Evolutionary conservation across 1,140 invertebrate genomes (phyloP), one percentile per base, ranked within the genome.

Genomic region (Drosophila asahinai): DNA sequence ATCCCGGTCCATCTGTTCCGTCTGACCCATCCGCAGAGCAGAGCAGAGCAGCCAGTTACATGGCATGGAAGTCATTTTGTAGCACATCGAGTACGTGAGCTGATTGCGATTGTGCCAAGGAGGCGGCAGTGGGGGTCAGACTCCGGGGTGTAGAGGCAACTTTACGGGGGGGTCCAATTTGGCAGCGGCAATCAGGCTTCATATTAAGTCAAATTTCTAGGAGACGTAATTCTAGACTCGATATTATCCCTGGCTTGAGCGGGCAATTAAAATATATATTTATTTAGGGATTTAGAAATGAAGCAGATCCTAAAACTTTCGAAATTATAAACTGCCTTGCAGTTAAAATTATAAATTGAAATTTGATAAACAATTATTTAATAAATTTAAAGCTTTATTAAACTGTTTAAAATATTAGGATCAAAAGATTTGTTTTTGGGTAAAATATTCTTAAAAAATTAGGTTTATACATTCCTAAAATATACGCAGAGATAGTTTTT

Each of bases 1-100:
- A 40, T 66, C 63, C 59, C 60, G 71, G 52, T 66, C 61, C 66
- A 67, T 70, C 51, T 74, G 45, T 52, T 78, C 43, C 45, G 27
- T 12, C 38, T 40, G 62, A 71, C 57, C 25, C 60, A 22, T 47
- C 40, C 59, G 43, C 27, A 27, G 59, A 70, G 33, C 33, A 27
- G 59, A 70, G 33, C 33, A 33, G 36, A 38, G 63, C 74, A 81
- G 73, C 81, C 86, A 89, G 86, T 89, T 90, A 89, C 86, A 90
- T 82, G 72, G 89, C 72, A 76, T 74, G 78, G 86, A 86, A 86
- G 86, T 84, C 86, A 90, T 82, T 87, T 83, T 83, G 81, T 87
- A 87, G 83, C 80, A 81, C 72, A 84, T 83, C 77, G 77, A 89
- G 74, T 87, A 89, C 84, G 80, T 87, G 83, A 81, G 84, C 84